Base-by-base conservation (phyloP, 1,140 invertebrate species). In the Trichogramma pretiosum region DNA sequence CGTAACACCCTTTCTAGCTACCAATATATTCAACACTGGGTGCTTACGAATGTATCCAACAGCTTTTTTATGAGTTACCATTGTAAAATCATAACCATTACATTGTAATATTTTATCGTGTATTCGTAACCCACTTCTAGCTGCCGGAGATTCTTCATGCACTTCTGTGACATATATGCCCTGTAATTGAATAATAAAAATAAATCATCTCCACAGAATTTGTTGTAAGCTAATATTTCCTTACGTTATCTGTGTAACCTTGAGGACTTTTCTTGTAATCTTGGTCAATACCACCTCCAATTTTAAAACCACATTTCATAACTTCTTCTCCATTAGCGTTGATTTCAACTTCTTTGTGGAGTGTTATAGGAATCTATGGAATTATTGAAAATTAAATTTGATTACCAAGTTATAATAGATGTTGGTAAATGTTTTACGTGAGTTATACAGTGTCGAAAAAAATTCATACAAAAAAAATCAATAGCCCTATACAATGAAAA, bases 81-180 rank as follows among this genome's bases (percentile, higher is more conserved):
- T 93, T 37, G 93, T 97, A 60, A 96, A 94, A 64, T 98, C 93
- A 70, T 92, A 89, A 3, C 94, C 95, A 75, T 99, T 99, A 58
- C 96, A 97, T 75, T 98, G 85, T 45, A 93, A 73, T 57, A 99
- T 94, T 80, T 99, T 99, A 62, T 99, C 96, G 70, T 99, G 94
- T 64, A 95, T 87, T 67, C 91, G 81, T 48, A 99, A 73, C n/a
- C 95, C 96, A 58, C 93, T 86, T 70, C 87, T 85, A 3, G 90
- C 87, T 32, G 96, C 96, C 37, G 96, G 91, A 61, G 92, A 94
- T 35, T 85, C 86, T 56, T 92, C 87, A 65, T 96, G 91, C 13
- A 98, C 90, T 74, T 91, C 92, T 2, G 96, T 99, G 3, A 99
- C 93, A 76, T 99, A 99, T 61, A 99, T 94, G 23, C 95, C 96